Evolutionary conservation across 2,113 vertebrate genomes (phyloP), one percentile per base, ranked within the genome.

Genomic region (Megalops atlanticus): DNA sequence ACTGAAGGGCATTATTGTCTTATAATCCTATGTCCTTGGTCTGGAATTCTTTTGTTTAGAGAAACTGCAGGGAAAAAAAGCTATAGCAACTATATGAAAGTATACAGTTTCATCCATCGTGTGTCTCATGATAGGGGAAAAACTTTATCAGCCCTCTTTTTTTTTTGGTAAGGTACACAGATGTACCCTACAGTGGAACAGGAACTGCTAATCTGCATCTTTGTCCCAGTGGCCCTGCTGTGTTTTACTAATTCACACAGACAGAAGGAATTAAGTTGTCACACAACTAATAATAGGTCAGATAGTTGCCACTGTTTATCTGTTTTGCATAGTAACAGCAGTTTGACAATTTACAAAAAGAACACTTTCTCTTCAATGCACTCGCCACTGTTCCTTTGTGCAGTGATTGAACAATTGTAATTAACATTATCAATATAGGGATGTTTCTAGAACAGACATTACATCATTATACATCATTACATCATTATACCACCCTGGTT

Each of bases 11-110:
- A 92, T 93, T 91, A 89, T 84, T 89, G 91, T 92, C 92, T 89
- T 90, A 85, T 95, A 95, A 95, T 96, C 95, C 93, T 87, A 87
- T 91, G 90, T 92, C 92, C 92, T 93, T 94, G 91, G 78, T 84
- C 77, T 80, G 91, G 93, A 93, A 96, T 95, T 91, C 89, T 87
- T 93, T 89, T 91, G 85, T 92, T 91, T 90, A 87, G 90, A 90
- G 89, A 89, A 88, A 91, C 86, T 84, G 81, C 36, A 74, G 81
- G 84, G 85, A 84, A 88, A 89, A 12, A 24, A 33, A 64, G n/a
- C 7, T 1, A 27, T 24, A 31, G n/a, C 54, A 27, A 31, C 54
- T 24, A 24, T 58, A 58, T 3, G 8, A 5, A 27, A 21, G 54
- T 31, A 21, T 64, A 31, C 54, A 27, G n/a, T 27, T n/a, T n/a